Conservation (phyloP, 2,797 vertebrate species). For the Fringilla coelebs region DNA sequence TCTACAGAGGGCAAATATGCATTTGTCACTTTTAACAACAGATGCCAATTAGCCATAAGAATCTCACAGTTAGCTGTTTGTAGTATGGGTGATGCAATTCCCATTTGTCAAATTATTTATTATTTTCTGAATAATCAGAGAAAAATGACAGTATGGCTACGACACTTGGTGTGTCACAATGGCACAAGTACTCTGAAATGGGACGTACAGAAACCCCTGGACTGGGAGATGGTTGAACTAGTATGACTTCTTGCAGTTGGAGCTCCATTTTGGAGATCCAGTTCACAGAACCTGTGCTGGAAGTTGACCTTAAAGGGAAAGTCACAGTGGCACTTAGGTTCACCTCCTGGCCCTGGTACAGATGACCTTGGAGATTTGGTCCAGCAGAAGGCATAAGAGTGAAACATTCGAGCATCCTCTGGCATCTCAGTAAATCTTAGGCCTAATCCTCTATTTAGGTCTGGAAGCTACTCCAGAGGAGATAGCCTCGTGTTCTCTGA, state of each 20-base stretch:
- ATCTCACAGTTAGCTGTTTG: not conserved
- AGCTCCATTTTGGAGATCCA: not conserved
- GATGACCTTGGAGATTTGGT: not conserved
- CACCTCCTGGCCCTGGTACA: not conserved
- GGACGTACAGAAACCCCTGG: not conserved
- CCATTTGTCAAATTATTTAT: not conserved
- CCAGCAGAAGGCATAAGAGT: not conserved
- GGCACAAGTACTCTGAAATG: not conserved
- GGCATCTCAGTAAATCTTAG: not conserved
- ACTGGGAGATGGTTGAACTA: not conserved
- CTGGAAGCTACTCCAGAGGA: not conserved
- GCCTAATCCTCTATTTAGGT: not conserved
- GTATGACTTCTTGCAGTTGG: not conserved
- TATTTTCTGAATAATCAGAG: not conserved
- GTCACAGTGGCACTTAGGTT: not conserved
- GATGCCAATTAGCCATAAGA: not conserved
- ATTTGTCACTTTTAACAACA: not conserved
- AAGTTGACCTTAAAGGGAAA: not conserved
- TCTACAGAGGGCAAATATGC: not conserved
- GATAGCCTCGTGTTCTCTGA: not conserved
- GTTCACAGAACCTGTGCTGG: not conserved
- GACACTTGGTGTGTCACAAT: fast-evolving
- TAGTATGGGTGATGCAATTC: not conserved
- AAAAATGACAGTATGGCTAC: not conserved
- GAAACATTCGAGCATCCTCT: not conserved